Evolutionary conservation across 2,888 invertebrate genomes (phyloP).

Genomic region (Phytoseiulus persimilis): DNA sequence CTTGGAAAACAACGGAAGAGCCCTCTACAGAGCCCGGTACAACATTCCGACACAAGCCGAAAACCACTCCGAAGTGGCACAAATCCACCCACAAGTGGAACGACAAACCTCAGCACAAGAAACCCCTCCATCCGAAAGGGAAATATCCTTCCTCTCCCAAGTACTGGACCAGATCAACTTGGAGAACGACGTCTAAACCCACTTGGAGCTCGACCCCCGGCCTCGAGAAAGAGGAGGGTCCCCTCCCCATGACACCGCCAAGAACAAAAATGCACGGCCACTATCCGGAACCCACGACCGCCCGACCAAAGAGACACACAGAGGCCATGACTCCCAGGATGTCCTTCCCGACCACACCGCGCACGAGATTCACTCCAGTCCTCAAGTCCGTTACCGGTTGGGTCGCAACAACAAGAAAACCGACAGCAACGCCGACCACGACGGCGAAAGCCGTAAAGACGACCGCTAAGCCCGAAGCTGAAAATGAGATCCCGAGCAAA

Average conservation of each 20-base stretch:
- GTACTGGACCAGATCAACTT: not conserved
- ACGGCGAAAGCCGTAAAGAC: not conserved
- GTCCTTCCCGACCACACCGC: not conserved
- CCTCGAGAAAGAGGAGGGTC: conserved; percentile 22
- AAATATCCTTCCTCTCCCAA: not conserved
- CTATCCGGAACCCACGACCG: conserved; percentile 26
- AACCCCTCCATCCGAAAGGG: not conserved
- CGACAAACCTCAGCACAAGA: not conserved
- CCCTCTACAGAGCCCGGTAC: not conserved
- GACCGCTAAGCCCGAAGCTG: not conserved
- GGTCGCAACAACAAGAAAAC: not conserved
- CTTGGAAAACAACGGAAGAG: not conserved
- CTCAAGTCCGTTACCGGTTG: not conserved
- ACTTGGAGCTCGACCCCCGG: not conserved
- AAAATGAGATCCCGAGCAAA: conserved; percentile 11
- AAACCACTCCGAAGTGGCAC: conserved; percentile 13
- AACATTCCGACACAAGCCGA: not conserved
- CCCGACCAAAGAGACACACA: not conserved
- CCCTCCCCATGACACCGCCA: conserved; percentile 21
- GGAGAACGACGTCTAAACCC: not conserved
- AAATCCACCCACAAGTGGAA: not conserved
- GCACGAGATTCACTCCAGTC: not conserved
- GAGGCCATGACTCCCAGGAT: not conserved
- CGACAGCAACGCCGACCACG: not conserved
- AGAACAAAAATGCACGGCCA: conserved; percentile 29